Base-by-base conservation (phyloP, 2,113 vertebrate species). In the Ia io region DNA sequence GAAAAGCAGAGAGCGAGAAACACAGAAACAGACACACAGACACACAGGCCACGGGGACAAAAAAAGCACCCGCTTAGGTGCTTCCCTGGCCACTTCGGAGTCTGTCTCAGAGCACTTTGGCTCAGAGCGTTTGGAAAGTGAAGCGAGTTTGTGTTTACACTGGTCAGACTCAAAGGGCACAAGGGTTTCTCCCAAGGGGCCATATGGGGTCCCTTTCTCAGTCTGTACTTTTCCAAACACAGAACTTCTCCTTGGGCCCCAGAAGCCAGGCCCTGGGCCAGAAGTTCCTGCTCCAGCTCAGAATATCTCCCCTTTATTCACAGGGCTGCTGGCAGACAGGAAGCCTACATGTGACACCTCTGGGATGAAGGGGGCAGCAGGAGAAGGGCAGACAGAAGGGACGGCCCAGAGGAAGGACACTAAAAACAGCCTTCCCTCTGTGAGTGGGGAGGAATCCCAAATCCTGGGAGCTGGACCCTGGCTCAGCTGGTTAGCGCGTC, bases 381-480 rank as follows among this genome's bases (percentile, higher is more conserved):
- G 35, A 83, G 40, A 59, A 35, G 70, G 49, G 65, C 56, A 67
- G 89, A 78, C 61, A 79, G 74, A 78, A 17, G 9, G 14, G 14
- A 71, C 70, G 59, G 17, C 6, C 16, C 79, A 23, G 35, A 63
- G 61, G 61, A 70, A 70, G 28, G 42, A 18, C 40, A 37, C 83
- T 80, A 80, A 90, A 96, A 93, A 96, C 88, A 95, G 71, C 88
- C 86, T 87, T 83, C 91, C 35, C 35, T 56, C 69, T 70, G 42
- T 1, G 40, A 65, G n/a, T 17, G 23, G 28, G 73, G 40, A 74
- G 70, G 56, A 91, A 76, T 35, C 82, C 56, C 49, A 53, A 51
- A 42, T 71, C 86, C 92, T 56, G 49, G 69, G 32, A 85, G 85
- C 85, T 23, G 65, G 32, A 32, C 63, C 30, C 63, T 67, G 63